Base-by-base conservation (phyloP, 1,140 invertebrate species). In the Homarus americanus region DNA sequence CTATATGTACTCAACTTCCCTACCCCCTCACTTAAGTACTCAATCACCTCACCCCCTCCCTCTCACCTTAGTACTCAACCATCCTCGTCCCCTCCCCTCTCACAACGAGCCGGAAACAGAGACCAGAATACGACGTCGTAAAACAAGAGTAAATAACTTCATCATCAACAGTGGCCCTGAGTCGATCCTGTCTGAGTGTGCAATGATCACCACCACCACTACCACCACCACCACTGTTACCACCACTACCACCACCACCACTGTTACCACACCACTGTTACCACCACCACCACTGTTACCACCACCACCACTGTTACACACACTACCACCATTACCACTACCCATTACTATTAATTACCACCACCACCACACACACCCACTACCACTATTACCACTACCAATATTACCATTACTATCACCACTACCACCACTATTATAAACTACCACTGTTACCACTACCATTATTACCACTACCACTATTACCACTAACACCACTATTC, bases 61-160 rank as follows among this genome's bases (percentile, higher is more conserved):
- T 7, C 53, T 41, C 44, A n/a, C n/a, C n/a, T n/a, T n/a, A n/a
- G n/a, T n/a, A n/a, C n/a, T n/a, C n/a, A n/a, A n/a, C n/a, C n/a
- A n/a, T n/a, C n/a, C n/a, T n/a, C n/a, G n/a, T n/a, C n/a, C n/a
- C n/a, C n/a, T n/a, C n/a, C n/a, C n/a, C n/a, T n/a, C n/a, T n/a
- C n/a, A n/a, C 79, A 17, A 24, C n/a, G n/a, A 12, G 12, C 79
- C 38, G 28, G 24, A 34, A 28, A 10, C 76, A 7, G 24, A 10
- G 28, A 10, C 34, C 2, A 38, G n/a, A 75, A 75, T 75, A 75
- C 5, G 73, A 75, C 28, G 17, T 75, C 73, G 34, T 75, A 75
- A 75, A n/a, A 75, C 73, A 36, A 28, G 9, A 7, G 73, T 2
- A 75, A 75, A 75, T 75, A 75, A 75, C 73, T 75, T 75, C 73